Conservation (phyloP, 2,113 vertebrate species). For the Parotia lawesii region DNA sequence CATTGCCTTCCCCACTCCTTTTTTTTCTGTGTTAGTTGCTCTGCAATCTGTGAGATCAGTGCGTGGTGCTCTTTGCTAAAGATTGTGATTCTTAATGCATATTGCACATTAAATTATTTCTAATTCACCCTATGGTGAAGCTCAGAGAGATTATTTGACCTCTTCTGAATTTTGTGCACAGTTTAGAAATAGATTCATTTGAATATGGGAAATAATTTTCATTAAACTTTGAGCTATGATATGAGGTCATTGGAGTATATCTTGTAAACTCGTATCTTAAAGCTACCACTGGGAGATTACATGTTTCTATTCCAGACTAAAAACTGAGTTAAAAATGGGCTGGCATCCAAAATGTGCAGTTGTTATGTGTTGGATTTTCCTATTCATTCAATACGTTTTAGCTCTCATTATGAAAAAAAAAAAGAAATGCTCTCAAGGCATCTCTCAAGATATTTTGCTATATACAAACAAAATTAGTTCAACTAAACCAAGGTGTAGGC, state of each 20-base stretch:
- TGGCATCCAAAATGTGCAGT: background rate
- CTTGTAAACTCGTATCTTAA: background rate
- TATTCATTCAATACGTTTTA: background rate
- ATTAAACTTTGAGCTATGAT: background rate
- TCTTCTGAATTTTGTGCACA: accelerated
- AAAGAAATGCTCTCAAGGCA: background rate
- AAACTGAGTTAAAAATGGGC: background rate
- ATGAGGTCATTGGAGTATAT: background rate
- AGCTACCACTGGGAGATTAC: background rate
- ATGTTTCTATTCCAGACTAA: background rate
- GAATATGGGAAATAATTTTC: background rate
- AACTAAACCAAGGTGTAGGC: background rate
- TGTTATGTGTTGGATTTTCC: background rate
- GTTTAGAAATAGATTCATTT: background rate
- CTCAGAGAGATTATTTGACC: background rate
- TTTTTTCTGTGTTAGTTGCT: background rate
- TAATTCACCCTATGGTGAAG: background rate
- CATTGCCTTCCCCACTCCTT: background rate
- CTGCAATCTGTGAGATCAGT: background rate
- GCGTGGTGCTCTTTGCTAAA: background rate
- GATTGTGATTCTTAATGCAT: background rate
- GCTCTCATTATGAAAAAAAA: background rate
- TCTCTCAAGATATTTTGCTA: background rate
- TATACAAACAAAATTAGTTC: background rate
- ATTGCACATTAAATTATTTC: background rate